A percentile compares a stretch with the other conserved stretches of the same genome.
Conservation (phyloP, 2,888 invertebrate species). For the Temnothorax ravouxi region DNA sequence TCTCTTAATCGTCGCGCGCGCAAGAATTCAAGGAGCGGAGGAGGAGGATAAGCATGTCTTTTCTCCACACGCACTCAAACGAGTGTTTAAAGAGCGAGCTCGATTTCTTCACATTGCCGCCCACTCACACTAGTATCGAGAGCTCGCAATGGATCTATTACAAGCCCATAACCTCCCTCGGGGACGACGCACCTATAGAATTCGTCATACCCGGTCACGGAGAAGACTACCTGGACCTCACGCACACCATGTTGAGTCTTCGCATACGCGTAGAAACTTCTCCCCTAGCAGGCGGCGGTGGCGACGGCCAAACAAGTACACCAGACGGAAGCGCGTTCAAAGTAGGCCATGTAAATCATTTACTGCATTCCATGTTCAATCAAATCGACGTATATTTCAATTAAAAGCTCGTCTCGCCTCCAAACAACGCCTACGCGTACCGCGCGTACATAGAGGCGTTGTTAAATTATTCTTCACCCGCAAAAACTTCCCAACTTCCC, state of each 20-base stretch:
- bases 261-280: not conserved
- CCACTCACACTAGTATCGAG: constrained; percentile 64
- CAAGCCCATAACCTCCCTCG: not conserved
- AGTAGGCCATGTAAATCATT: constrained; percentile 3
- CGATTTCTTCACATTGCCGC: constrained; percentile 69
- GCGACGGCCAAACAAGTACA: no score
- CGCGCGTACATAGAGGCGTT: no score
- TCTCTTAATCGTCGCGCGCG: not conserved
- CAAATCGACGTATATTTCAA: constrained; percentile 25
- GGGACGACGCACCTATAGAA: not conserved
- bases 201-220: not conserved
- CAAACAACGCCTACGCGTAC: not conserved
- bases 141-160: not conserved
- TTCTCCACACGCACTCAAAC: constrained; percentile 63
- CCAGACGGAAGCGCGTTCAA: not conserved
- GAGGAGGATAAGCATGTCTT: constrained; percentile 6
- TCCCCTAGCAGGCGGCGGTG: no score
- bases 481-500: not conserved
- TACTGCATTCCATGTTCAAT: constrained; percentile 10
- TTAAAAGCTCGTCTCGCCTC: not conserved
- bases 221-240: not conserved
- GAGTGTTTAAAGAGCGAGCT: constrained; percentile 70
- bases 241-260: not conserved
- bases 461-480: constrained; percentile 19
- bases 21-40: no score